These are phyloP conservation scores for Meles meles DNA, from an alignment of 2,113 vertebrate species.

Conservation along the genomic window DNA sequence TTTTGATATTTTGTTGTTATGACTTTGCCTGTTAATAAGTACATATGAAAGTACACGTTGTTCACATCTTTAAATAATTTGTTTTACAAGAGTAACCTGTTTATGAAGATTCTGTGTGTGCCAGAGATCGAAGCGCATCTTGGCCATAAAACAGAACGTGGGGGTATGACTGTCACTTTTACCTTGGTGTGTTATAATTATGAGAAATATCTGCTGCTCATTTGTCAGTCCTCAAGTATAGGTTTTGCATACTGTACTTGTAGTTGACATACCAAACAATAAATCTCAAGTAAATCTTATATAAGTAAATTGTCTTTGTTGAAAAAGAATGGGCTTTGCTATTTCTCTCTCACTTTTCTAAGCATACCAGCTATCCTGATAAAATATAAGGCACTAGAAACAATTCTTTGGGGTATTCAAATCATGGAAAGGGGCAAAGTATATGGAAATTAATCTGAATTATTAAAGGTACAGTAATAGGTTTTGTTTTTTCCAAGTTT, in stretches of 20 bases:
- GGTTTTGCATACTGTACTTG: not conserved
- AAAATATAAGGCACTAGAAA: not conserved
- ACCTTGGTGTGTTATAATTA: not conserved
- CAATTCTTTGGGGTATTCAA: not conserved
- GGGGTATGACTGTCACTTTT: not conserved
- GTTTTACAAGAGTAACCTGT: not conserved
- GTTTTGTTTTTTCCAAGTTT: constrained; percentile 47
- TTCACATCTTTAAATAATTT: not conserved
- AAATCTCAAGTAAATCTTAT: constrained; percentile 14
- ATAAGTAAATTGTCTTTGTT: constrained; percentile 13
- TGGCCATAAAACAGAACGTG: not conserved
- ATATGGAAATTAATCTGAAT: constrained; percentile 63
- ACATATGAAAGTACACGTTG: not conserved
- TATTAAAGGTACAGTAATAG: constrained; percentile 58
- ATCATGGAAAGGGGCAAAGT: not conserved
- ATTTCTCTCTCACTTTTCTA: constrained; percentile 22
- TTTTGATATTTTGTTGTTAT: not conserved
- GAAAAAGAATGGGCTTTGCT: not conserved
- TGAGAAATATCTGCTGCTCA: not conserved
- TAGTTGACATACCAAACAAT: not conserved
- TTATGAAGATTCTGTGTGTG: not conserved
- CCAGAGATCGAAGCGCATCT: not conserved
- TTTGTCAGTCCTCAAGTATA: not conserved
- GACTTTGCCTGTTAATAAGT: not conserved
- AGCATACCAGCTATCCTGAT: not conserved